A percentile compares a stretch with the other conserved stretches of the same genome.
Conservation (phyloP, 1,140 invertebrate genomes). For the Lepidurus arcticus region DNA sequence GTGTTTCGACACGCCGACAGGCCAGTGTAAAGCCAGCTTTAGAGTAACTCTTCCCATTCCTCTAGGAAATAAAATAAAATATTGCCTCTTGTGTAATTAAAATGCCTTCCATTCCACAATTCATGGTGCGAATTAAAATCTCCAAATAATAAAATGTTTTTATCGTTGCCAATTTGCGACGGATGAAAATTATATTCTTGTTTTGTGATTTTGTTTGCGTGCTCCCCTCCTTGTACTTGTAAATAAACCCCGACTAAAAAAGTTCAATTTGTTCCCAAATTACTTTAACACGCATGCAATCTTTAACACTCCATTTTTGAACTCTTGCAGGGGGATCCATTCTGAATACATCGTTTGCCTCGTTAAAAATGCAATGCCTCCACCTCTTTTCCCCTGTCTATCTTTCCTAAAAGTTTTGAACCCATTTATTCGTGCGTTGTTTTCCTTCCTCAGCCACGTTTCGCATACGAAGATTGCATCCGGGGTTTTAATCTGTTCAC, state of each 20-base stretch:
- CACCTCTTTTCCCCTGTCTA: too few species aligned
- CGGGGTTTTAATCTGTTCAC: not conserved
- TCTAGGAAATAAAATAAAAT: not conserved
- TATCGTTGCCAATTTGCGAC: conserved; percentile 1
- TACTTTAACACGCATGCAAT: not conserved
- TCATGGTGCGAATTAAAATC: not conserved
- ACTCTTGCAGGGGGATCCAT: not conserved
- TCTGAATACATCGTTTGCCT: not conserved
- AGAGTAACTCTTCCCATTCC: not conserved
- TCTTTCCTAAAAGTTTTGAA: too few species aligned
- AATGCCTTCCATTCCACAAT: not conserved
- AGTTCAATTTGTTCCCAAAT: not conserved
- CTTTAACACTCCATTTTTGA: not conserved
- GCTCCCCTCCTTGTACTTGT: not conserved
- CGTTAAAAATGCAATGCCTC: not conserved
- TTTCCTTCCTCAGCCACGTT: not conserved
- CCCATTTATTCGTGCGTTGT: too few species aligned
- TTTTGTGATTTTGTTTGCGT: not conserved
- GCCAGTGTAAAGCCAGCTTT: too few species aligned
- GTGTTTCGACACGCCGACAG: too few species aligned
- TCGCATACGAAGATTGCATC: not conserved
- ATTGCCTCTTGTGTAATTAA: not conserved
- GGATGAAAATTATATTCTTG: not conserved
- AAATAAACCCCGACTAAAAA: not conserved
- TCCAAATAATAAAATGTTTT: not conserved